Evolutionary conservation across 2,113 vertebrate genomes (phyloP), one percentile per base, ranked within the genome.

Genomic region (Heptranchias perlo): DNA sequence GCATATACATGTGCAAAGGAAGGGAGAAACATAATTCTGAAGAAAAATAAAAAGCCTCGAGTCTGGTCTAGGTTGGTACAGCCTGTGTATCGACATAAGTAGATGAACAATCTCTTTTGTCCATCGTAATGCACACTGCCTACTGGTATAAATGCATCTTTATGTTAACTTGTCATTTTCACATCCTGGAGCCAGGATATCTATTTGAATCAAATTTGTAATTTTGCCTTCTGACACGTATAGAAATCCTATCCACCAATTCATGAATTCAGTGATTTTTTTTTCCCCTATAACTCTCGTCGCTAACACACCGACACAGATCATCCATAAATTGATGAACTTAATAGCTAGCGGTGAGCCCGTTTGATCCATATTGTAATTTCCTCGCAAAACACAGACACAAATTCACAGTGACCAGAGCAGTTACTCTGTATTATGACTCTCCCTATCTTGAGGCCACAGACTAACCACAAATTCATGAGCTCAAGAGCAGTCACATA

Each of bases 151-250:
- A 93, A 93, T 62, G 89, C 14, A 93, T 92, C 89, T 18, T 92
- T 61, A 92, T 39, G 89, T n/a, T 61, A 62, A 61, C 89, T 92
- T 92, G 89, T 21, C 18, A n/a, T 93, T 93, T 93, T 93, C 16
- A 93, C 18, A 64, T 64, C 58, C 89, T 62, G 52, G 52, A 54
- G 86, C 86, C 28, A 54, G 58, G 58, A 58, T 58, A 61, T 61
- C 89, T 39, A 62, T 62, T 92, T 93, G 89, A 93, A 93, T 10
- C n/a, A 62, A 62, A 93, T 93, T 93, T 44, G 31, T 39, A 39
- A 62, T 39, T 61, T 5, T 93, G 35, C 35, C 89, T n/a, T 92
- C 87, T 92, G 35, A 52, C 31, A 61, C 35, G 5, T 92, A n/a
- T 11, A 93, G 35, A 58, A 64, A 93, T 93, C 58, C 35, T 18